phyloP scores from a whole-genome alignment of 1,140 invertebrate species.

The Pogonognathellus flavescens region DNA sequence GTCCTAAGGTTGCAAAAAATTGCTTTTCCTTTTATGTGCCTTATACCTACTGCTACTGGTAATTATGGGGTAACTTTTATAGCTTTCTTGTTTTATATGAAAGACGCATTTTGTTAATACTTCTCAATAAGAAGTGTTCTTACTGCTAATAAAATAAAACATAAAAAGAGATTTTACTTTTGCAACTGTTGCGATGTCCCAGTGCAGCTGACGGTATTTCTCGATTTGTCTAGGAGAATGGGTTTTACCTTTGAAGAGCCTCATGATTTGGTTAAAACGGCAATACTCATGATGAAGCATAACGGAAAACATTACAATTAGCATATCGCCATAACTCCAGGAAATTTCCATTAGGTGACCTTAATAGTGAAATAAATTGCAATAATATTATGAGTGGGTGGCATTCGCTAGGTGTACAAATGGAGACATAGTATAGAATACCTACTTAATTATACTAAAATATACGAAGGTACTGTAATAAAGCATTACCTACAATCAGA shows the following conservation, averaged over 20 bases:
- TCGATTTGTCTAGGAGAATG: conserved; percentile 33
- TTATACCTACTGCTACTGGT: too few species aligned
- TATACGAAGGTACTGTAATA: neutral
- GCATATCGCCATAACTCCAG: conserved; percentile 58
- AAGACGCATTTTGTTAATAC: too few species aligned
- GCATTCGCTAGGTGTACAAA: too few species aligned
- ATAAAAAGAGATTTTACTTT: neutral
- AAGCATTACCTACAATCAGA: neutral
- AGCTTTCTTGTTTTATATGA: too few species aligned
- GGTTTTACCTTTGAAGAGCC: neutral
- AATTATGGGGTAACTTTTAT: too few species aligned
- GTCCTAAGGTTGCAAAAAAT: too few species aligned
- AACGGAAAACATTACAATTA: conserved; percentile 52
- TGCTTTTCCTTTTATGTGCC: too few species aligned
- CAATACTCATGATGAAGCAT: conserved; percentile 20
- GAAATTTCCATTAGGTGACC: conserved; percentile 54
- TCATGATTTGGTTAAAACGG: conserved; percentile 46
- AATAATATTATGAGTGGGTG: neutral
- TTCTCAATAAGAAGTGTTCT: too few species aligned
- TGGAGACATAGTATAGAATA: neutral
- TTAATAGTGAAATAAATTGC: neutral
- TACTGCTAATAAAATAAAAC: too few species aligned
- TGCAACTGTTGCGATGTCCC: conserved; percentile 34
- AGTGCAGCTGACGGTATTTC: conserved; percentile 42
- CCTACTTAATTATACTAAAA: neutral